These are phyloP conservation scores for Anneissia japonica DNA, from an alignment of 35 echinoderm and acorn worm species.

Conservation along the genomic window DNA sequence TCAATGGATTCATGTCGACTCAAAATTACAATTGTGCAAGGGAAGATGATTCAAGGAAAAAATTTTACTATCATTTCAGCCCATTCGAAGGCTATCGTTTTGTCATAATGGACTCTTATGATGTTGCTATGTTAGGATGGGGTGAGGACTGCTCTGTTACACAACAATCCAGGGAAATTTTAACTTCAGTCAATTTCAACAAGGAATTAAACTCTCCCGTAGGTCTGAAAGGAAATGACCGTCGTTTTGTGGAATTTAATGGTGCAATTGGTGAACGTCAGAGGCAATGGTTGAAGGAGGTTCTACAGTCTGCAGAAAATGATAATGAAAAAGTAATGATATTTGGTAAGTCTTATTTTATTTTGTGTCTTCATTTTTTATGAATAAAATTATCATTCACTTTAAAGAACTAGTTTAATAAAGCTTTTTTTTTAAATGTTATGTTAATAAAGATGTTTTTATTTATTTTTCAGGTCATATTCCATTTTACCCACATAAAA, in stretches of 20 bases:
- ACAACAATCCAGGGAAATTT: conserved; percentile 10
- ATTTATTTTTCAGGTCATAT: conserved; percentile 83
- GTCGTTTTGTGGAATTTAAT: conserved; percentile 49
- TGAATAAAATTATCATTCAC: not conserved
- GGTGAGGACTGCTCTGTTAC: not conserved
- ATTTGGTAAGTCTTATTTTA: conserved; percentile 9
- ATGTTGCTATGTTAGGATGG: conserved; percentile 15
- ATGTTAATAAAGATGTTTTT: too few species aligned
- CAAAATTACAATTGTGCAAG: not conserved
- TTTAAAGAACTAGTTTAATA: not conserved
- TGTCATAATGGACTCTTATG: conserved; percentile 52
- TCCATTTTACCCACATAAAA: conserved; percentile 29
- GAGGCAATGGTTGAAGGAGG: conserved; percentile 55
- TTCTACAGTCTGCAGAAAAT: conserved; percentile 41
- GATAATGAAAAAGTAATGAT: conserved; percentile 37
- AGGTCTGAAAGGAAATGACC: conserved; percentile 20
- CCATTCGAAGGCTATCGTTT: conserved; percentile 55
- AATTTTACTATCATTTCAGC: conserved; percentile 67
- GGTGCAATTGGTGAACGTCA: conserved; percentile 58
- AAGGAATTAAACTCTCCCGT: conserved; percentile 23
- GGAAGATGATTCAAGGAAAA: not conserved
- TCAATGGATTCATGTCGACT: not conserved
- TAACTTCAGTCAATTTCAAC: conserved; percentile 32
- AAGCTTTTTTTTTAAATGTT: too few species aligned
- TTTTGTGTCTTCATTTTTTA: not conserved